Base-by-base conservation (phyloP, 2,888 invertebrate species). In the Clepsis dumicolana region DNA sequence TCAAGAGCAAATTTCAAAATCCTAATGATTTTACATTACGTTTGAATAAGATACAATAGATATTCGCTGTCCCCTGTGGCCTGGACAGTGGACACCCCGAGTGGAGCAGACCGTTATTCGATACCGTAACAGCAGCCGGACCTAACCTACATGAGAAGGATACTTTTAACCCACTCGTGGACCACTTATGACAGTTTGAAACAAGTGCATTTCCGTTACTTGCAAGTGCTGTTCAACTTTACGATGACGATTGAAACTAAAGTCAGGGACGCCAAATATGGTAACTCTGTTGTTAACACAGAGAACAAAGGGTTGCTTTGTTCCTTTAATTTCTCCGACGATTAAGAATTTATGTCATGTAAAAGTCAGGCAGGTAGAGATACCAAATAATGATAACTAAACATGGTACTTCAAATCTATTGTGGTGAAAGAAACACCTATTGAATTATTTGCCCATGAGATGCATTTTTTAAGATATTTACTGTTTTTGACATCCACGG, bases 121-220 rank as follows among this genome's bases (percentile, higher is more conserved):
- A 71, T 78, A 83, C 82, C 74, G 82, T 81, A 78, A 74, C 69
- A 60, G 72, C 72, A 41, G 68, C 65, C 73, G 73, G 71, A 71
- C 72, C 67, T 72, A 67, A 56, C 72, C 72, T 62, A 70, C 73
- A 69, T 72, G 64, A 8, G 41, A 74, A 73, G 74, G 73, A 77
- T 70, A 69, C 71, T 72, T 32, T 16, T 59, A 52, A 65, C 60
- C 61, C 18, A 67, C 63, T 67, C 53, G 1, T 65, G 56, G 8
- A 25, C 16, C 16, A 56, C 50, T 52, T 52, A 50, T 44, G 53
- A 38, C 21, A 25, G 5, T 21, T 18, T 66, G 35, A 48, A 61
- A 50, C 63, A 60, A 38, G 48, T 67, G 70, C 70, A 70, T 64
- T 61, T 57, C 38, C 64, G 44, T 59, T 65, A 57, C 32, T 14